Percentiles rank a stretch among this genome's conserved stretches.
These are phyloP conservation scores for Galbula dea DNA, from an alignment of 2,113 vertebrate genomes.

Conservation along the genomic window DNA sequence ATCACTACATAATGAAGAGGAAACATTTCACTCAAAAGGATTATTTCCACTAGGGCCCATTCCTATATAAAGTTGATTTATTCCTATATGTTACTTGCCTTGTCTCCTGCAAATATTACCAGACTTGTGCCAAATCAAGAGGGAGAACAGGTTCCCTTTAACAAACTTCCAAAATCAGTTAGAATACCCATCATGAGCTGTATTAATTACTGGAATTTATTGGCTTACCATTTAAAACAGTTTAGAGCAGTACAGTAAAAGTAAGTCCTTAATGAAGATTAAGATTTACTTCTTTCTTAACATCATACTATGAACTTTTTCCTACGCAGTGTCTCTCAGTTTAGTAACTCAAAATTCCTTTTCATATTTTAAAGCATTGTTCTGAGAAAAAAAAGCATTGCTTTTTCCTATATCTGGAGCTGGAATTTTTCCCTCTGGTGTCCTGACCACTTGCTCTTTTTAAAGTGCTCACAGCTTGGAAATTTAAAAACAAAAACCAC, in stretches of 20 bases:
- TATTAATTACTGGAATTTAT: background rate
- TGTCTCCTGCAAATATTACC: background rate
- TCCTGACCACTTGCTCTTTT: background rate
- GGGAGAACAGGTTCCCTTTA: background rate
- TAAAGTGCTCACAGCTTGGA: background rate
- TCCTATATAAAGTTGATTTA: background rate
- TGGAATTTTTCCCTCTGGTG: background rate
- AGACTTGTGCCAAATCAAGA: fast-evolving
- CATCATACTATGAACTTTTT: background rate
- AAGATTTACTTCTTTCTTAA: background rate
- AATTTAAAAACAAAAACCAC: background rate
- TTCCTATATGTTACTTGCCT: background rate
- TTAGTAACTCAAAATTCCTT: background rate
- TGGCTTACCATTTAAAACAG: background rate
- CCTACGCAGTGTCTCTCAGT: background rate
- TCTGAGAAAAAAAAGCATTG: background rate
- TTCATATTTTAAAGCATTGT: background rate
- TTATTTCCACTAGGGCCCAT: slow-evolving; percentile 12
- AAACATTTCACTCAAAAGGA: background rate
- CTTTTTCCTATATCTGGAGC: background rate
- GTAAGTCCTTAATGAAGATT: background rate
- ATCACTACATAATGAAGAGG: background rate
- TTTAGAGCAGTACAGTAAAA: background rate
- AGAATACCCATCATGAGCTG: background rate
- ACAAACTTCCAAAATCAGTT: background rate